These are phyloP conservation scores for Xenentodon cancila DNA, from an alignment of 2,797 vertebrate genomes.

Conservation along the genomic window DNA sequence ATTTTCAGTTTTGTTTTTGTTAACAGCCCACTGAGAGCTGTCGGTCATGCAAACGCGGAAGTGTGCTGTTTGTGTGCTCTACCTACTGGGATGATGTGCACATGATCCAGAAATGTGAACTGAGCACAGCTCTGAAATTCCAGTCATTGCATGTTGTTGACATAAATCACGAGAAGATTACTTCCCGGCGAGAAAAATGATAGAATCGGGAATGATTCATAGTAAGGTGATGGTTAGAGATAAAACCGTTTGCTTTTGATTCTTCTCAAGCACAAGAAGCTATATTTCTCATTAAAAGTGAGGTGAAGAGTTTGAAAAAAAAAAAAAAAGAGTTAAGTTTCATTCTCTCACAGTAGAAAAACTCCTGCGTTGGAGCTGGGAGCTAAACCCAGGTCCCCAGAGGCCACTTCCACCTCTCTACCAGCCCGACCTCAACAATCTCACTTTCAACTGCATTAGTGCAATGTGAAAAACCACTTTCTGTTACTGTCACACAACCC, in stretches of 20 bases:
- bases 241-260: conserved; percentile 46
- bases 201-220: conserved; percentile 15
- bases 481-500: not conserved
- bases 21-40: conserved; percentile 2
- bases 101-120: conserved; percentile 36
- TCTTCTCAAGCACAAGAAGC: conserved; percentile 34
- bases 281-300: conserved; percentile 24
- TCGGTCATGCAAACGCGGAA: conserved; percentile 3
- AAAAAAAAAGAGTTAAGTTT: conserved; percentile 28
- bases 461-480: conserved; percentile 27
- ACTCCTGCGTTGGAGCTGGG: conserved; percentile 24
- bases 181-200: conserved; percentile 24
- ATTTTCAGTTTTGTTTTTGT: not conserved
- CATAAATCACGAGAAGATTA: conserved; percentile 43
- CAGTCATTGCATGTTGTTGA: conserved; percentile 33
- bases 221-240: conserved; percentile 37
- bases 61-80: not conserved
- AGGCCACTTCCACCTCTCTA: conserved; percentile 42
- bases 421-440: conserved; percentile 48
- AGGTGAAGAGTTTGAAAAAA: too few relatives aligned
- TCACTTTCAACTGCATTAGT: conserved; percentile 51
- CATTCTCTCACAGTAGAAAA: conserved; percentile 27
- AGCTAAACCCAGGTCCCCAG: conserved; percentile 52
- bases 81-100: conserved; percentile 22
- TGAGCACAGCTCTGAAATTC: conserved; percentile 26